These are phyloP conservation scores for Yponomeuta cagnagella DNA, from an alignment of 2,888 invertebrate genomes.

Conservation along the genomic window DNA sequence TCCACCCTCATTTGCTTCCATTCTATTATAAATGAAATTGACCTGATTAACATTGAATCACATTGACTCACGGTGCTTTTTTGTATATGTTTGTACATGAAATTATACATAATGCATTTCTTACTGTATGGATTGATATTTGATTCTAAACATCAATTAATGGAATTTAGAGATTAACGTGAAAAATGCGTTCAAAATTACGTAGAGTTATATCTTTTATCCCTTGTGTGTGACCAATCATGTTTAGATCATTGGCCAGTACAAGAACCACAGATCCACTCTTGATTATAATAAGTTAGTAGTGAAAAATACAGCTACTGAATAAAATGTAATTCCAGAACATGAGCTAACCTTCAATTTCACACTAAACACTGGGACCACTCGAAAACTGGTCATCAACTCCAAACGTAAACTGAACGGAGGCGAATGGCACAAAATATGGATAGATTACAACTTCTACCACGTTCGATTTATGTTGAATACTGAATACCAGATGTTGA, in stretches of 20 bases:
- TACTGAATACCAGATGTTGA: slow-evolving; percentile 91
- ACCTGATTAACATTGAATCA: too few species aligned
- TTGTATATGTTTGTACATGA: neutral
- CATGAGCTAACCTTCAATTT: slow-evolving; percentile 93
- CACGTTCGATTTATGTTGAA: slow-evolving; percentile 96
- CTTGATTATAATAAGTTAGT: too few species aligned
- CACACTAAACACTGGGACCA: slow-evolving; percentile 88
- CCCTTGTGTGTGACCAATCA: too few species aligned
- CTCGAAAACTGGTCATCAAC: slow-evolving; percentile 87
- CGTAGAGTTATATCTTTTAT: too few species aligned
- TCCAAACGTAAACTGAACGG: slow-evolving; percentile 89
- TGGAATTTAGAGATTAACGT: too few species aligned
- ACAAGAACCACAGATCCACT: too few species aligned
- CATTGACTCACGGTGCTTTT: too few species aligned
- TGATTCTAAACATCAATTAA: too few species aligned
- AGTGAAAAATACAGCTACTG: neutral
- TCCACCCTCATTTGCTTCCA: neutral
- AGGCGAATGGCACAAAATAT: slow-evolving; percentile 97
- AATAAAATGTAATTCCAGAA: slow-evolving; percentile 62
- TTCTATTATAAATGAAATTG: too few species aligned
- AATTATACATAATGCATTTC: neutral
- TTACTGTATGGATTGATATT: too few species aligned
- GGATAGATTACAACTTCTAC: slow-evolving; percentile 96
- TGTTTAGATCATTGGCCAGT: too few species aligned
- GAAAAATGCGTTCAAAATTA: too few species aligned